Evolutionary conservation across 2,113 vertebrate species (phyloP).

Genomic region (Macheiramphus alcinus): DNA sequence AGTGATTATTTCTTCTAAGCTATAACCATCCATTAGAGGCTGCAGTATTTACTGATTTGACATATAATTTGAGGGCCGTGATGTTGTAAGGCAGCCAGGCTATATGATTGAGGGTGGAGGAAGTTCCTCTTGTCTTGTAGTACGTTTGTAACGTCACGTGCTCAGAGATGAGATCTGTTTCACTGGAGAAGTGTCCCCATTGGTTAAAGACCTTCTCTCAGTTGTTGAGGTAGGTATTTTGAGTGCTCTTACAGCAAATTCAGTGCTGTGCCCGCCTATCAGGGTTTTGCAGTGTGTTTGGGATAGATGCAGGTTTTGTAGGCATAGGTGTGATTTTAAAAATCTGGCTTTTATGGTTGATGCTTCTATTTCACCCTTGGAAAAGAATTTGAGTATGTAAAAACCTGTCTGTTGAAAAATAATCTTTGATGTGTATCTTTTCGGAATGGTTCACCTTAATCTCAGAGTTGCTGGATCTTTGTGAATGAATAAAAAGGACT

Average conservation of each 20-base stretch:
- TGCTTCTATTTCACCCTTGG: neutral
- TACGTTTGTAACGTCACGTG: neutral
- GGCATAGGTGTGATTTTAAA: neutral
- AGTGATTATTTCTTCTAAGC: constrained; percentile 23
- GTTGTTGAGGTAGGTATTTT: neutral
- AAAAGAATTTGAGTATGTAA: neutral
- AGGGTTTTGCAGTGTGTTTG: neutral
- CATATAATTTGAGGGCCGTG: neutral
- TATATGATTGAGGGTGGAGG: neutral
- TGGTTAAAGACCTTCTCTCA: neutral
- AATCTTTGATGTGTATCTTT: neutral
- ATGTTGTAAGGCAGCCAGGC: neutral
- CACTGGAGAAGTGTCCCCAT: neutral
- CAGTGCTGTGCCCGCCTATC: fast-evolving
- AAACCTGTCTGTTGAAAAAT: neutral
- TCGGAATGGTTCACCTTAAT: neutral
- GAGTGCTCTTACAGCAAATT: neutral
- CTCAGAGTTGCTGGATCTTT: neutral
- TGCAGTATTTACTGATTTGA: neutral
- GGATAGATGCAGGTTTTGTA: neutral
- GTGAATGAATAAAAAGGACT: neutral
- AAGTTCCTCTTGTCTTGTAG: neutral
- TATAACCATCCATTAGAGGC: constrained; percentile 22
- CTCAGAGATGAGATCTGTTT: neutral
- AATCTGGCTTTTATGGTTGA: neutral